Base-by-base conservation (phyloP, 2,888 invertebrate genomes). In the Lypha dubia region DNA sequence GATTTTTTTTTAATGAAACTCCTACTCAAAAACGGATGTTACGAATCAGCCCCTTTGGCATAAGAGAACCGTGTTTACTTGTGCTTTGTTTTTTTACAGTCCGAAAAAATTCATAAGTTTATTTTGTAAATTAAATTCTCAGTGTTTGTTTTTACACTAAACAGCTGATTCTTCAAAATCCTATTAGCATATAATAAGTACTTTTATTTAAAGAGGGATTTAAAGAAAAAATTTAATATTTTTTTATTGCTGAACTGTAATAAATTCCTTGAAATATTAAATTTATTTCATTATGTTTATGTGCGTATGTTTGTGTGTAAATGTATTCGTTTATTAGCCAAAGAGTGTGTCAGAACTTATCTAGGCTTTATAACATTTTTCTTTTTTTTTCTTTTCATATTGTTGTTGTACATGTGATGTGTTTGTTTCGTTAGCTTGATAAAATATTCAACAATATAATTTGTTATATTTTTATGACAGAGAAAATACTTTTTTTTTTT, bases 381-480 rank as follows among this genome's bases (percentile, higher is more conserved):
- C 22, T 44, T 24, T 41, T 17, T 77, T 63, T 65, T 63, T 38
- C 5, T n/a, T n/a, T n/a, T n/a, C n/a, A n/a, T n/a, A n/a, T n/a
- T n/a, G n/a, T n/a, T n/a, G n/a, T n/a, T n/a, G n/a, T n/a, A n/a
- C n/a, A n/a, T n/a, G n/a, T n/a, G n/a, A n/a, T n/a, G n/a, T 49
- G 5, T 68, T 51, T 44, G 51, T 68, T 68, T 38, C 22, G 28
- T 77, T 76, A 28, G 53, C 56, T 79, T 74, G 49, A 79, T 79
- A 74, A 79, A 83, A 77, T 83, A 74, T 79, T 79, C 68, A 83
- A 83, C 73, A 83, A 73, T 56, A 74, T 68, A 73, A 83, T 83
- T 73, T 82, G 65, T 82, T 77, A 83, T 49, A 62, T 83, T 28
- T 83, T 79, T 74, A 79, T 83, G 83, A 83, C 79, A 83, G 62